Base-by-base conservation (phyloP, 1,140 invertebrate species). In the Parapsyche elsis region DNA sequence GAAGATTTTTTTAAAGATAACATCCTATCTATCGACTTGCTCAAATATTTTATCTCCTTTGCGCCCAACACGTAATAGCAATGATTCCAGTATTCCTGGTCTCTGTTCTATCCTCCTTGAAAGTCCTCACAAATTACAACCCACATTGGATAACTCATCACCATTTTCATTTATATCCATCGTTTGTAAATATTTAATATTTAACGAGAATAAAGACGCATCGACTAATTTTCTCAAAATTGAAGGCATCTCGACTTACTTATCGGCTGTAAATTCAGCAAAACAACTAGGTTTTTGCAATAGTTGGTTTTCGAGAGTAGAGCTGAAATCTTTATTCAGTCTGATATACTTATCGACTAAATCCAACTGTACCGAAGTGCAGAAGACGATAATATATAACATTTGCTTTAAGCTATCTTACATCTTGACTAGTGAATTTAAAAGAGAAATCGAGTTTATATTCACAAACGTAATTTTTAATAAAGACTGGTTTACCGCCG, bases 281-380 rank as follows among this genome's bases (percentile, higher is more conserved):
- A 44, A 88, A 86, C 84, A 83, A 23, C 87, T 84, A 71, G 84
- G 79, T 86, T 84, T 90, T 9, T 88, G 84, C 67, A 86, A 86
- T 49, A 90, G 91, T 84, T 92, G 91, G 90, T 92, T 91, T 84
- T 89, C 90, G 0, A 89, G 88, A 85, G 87, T 90, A 73, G 91
- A 92, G 87, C 87, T 85, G n/a, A 84, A 88, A 57, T 86, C 91
- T 26, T 80, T 91, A 5, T 88, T 88, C 80, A 88, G 87, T 82
- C 84, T 89, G 57, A 84, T 91, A 44, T 89, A 87, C 84, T 84
- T 90, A 38, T 85, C 88, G 1, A 81, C 86, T 38, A 75, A 84
- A 61, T 83, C 81, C 64, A 75, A 86, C 26, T 83, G 86, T 19
- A 81, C 84, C 7, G 85, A 88, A 80, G 82, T 86, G 2, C 84